Base-by-base conservation (phyloP, 2,113 vertebrate genomes). In the Machaerirhynchus nigripectus region DNA sequence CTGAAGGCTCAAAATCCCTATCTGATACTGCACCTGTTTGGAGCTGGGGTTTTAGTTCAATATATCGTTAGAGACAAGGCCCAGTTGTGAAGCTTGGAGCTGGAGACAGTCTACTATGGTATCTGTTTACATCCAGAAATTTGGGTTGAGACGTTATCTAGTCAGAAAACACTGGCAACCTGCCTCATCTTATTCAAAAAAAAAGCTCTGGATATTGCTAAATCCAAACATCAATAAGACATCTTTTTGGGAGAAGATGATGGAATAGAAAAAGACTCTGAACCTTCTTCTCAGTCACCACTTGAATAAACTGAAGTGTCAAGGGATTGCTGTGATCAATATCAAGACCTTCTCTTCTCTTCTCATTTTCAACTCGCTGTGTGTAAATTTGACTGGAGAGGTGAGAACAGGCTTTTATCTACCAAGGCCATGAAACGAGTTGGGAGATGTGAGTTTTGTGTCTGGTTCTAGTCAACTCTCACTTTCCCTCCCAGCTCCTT, bases 381-480 rank as follows among this genome's bases (percentile, higher is more conserved):
- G 2, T 61, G 87, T 69, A 93, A 95, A 95, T 96, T 95, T 92
- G 73, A 87, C 61, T 87, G 80, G 92, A 95, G 57, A 95, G 88
- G 95, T 94, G 95, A 90, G 83, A 95, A 96, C 88, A 94, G 88
- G 44, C 50, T 90, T 93, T 96, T 95, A 89, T 92, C 92, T 75
- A 46, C 50, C 74, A 81, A 84, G 53, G 74, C 80, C 50, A 60
- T 37, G 84, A 93, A 92, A 89, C 1, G 1, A 93, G 84, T 40
- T 83, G 75, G 21, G 16, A 79, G 57, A 87, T 78, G 19, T 69
- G 64, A 83, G 47, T 20, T 86, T 83, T 63, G 44, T 92, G 82
- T 84, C 88, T 96, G 86, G 30, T 82, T 94, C 69, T 84, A 94
- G 57, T 96, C 83, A 94, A 89, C 57, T 28, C 69, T 93, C 79